phyloP scores from a whole-genome alignment of 2,888 invertebrate species.

The Scaptomyza caliginosa region DNA sequence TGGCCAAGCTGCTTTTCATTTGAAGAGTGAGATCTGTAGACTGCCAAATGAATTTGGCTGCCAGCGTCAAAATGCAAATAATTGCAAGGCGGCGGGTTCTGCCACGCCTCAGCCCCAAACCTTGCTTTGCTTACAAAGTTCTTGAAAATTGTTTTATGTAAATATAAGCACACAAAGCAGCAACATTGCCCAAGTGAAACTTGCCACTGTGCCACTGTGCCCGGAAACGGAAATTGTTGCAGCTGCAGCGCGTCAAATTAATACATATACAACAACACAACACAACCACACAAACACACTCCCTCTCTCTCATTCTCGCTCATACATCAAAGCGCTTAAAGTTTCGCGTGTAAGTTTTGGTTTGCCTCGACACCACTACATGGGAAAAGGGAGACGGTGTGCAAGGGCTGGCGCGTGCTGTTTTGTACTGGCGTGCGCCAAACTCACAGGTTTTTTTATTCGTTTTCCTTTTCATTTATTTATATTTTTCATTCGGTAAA shows the following conservation, averaged over 20 bases:
- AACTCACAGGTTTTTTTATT: slow-evolving; percentile 45
- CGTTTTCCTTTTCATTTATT: slow-evolving; percentile 22
- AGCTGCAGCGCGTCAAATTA: slow-evolving; percentile 68
- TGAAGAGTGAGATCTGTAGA: slow-evolving; percentile 16
- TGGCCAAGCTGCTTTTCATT: slow-evolving; percentile 15
- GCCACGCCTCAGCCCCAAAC: slow-evolving; percentile 28
- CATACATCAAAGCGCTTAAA: slow-evolving; percentile 37
- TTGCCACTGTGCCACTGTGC: slow-evolving; percentile 49
- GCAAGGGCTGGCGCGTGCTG: background rate
- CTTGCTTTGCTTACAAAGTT: slow-evolving; percentile 48
- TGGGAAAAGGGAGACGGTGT: background rate
- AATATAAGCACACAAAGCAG: slow-evolving; percentile 63
- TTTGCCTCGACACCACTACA: slow-evolving; percentile 40
- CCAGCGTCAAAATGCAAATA: slow-evolving; percentile 67
- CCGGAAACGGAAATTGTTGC: slow-evolving; percentile 78
- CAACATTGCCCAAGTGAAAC: slow-evolving; percentile 22
- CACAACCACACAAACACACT: slow-evolving; percentile 1
- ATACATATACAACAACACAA: slow-evolving; percentile 39
- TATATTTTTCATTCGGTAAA: slow-evolving; percentile 22
- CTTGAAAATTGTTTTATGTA: slow-evolving; percentile 76
- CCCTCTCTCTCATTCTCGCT: background rate
- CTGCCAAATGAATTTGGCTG: slow-evolving; percentile 53
- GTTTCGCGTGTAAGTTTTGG: slow-evolving; percentile 52
- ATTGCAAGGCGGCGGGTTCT: slow-evolving; percentile 39
- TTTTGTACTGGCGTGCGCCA: slow-evolving; percentile 35